phyloP scores from a whole-genome alignment of 1,140 invertebrate species.

The Drosophila aff. region DNA sequence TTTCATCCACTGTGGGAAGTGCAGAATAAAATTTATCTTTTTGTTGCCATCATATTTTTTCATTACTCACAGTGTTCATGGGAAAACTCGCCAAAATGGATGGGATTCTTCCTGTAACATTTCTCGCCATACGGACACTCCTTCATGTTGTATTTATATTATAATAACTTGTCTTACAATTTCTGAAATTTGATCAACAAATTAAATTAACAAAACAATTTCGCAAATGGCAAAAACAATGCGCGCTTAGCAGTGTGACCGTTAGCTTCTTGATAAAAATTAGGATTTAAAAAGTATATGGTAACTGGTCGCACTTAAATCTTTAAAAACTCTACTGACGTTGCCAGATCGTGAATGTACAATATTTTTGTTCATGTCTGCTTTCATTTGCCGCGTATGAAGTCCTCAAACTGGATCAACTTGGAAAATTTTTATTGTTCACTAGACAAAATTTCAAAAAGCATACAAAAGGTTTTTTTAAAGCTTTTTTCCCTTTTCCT shows the following conservation, averaged over 20 bases:
- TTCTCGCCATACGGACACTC: constrained; percentile 89
- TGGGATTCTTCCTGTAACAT: constrained; percentile 93
- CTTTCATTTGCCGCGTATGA: neutral
- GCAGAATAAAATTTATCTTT: constrained; percentile 52
- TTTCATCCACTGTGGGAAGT: constrained; percentile 86
- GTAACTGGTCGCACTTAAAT: neutral
- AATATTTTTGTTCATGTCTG: neutral
- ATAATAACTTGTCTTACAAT: neutral
- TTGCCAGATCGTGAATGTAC: neutral
- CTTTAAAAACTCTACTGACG: neutral
- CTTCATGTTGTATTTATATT: constrained; percentile 49
- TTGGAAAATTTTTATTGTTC: neutral
- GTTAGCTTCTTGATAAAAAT: neutral
- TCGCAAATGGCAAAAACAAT: constrained; percentile 36
- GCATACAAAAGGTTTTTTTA: neutral
- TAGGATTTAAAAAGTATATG: neutral
- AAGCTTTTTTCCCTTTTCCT: neutral
- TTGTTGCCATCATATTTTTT: neutral
- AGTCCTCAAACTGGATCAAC: neutral
- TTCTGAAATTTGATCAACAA: neutral
- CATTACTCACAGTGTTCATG: constrained; percentile 90
- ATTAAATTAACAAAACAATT: constrained; percentile 17
- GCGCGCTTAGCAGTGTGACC: constrained; percentile 31
- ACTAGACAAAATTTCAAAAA: neutral
- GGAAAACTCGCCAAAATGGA: constrained; percentile 92